Evolutionary conservation across 2,113 vertebrate genomes (phyloP).

Genomic region (Notarius quadriscutis): DNA sequence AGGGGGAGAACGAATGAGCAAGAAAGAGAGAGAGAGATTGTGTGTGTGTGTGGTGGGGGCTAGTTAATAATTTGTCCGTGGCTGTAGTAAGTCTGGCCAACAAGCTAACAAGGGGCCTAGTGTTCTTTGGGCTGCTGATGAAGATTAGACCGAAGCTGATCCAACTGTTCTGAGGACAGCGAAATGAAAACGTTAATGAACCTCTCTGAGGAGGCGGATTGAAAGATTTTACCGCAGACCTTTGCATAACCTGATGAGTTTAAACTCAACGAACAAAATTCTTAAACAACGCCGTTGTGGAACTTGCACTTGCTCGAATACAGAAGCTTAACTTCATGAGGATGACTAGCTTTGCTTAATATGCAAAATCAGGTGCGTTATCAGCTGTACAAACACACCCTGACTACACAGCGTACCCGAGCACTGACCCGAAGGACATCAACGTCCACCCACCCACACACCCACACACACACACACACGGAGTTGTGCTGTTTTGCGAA

Average conservation of each 20-base stretch:
- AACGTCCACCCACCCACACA: constrained; percentile 36
- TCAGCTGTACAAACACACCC: constrained; percentile 66
- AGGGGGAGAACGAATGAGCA: background rate
- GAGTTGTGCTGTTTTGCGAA: no score
- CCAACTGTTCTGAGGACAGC: constrained; percentile 54
- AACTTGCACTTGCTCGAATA: background rate
- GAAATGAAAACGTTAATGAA: constrained; percentile 36
- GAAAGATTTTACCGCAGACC: constrained; percentile 32
- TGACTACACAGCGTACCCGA: constrained; percentile 56
- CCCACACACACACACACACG: no score
- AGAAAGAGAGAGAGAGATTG: background rate
- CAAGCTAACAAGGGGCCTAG: constrained; percentile 72
- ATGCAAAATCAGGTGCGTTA: constrained; percentile 53
- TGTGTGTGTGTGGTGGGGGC: constrained; percentile 48
- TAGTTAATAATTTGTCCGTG: constrained; percentile 75
- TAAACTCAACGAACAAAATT: background rate
- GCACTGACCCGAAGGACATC: constrained; percentile 47
- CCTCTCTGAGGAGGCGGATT: constrained; percentile 1
- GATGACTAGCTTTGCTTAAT: background rate
- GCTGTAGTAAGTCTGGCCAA: constrained; percentile 69
- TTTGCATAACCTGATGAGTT: background rate
- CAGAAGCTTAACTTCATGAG: background rate
- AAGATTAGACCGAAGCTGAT: constrained; percentile 69
- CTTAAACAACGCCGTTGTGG: constrained; percentile 1
- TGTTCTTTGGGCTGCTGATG: constrained; percentile 67